Base-by-base conservation (phyloP, 1,140 invertebrate genomes). In the Tachypleus tridentatus region DNA sequence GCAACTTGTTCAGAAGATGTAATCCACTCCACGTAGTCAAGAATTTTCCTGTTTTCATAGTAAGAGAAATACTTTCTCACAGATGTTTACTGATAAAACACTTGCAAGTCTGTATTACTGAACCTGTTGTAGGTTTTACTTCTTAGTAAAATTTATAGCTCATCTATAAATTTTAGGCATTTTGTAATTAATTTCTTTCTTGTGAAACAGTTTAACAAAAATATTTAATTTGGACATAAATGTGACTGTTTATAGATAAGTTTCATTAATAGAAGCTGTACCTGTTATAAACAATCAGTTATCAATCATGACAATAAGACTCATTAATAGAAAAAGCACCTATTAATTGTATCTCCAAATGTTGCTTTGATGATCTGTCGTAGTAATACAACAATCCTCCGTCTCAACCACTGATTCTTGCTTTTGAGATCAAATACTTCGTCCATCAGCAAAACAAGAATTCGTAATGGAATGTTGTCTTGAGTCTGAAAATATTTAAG, bases 341-440 rank as follows among this genome's bases (percentile, higher is more conserved):
- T 64, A 58, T 80, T 81, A 53, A 81, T 82, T 11, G 76, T 79
- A 65, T 82, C 78, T 9, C 81, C 83, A 72, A 82, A 80, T 58
- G 82, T 80, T 59, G 80, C 77, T 67, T 89, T 83, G 50, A 87
- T 76, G 66, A 92, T 85, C 71, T 92, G 87, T 9, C 89, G 78
- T 29, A 93, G 73, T 56, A 93, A 77, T 1, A 87, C 85, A 4
- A 93, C 85, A 70, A 95, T 86, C 62, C 88, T 80, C 62, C 90
- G 78, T 59, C 91, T 76, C 47, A 95, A 79, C 91, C 92, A 96
- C 71, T 91, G 88, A 77, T 92, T 91, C 71, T 89, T 82, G 57
- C 85, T 85, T 77, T 89, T 86, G 57, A 94, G 77, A 75, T 94
- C 91, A 79, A 95, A 95, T 4, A 95, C 86, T 82, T 95, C 92